Evolutionary conservation across 2,888 invertebrate species (phyloP), one percentile per base, ranked within the genome.

Genomic region (Polydrusus pterygomalis): DNA sequence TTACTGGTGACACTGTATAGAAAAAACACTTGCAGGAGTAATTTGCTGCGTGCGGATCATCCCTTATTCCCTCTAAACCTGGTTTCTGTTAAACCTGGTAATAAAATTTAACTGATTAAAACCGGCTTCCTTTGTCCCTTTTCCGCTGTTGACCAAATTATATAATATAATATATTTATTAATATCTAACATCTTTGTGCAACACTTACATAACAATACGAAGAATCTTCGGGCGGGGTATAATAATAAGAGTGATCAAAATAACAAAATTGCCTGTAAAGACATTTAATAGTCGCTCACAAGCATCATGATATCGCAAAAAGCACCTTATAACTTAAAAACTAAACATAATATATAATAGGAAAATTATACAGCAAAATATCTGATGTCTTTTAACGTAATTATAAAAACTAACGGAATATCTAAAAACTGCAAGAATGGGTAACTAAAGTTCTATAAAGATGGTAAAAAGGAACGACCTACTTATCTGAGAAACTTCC

Each of bases 331-430:
- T 43, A 6, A 49, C 60, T 60, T 47, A 64, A 0, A 63, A 20
- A 11, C 43, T 63, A 64, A 64, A 25, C 7, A 45, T 49, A 43
- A n/a, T 30, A n/a, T 30, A 30, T 64, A 63, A 64, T 47, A 64
- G 47, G 47, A 64, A 64, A 64, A 40, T 62, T 43, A 43, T 45
- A 63, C 62, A 45, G 62, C 20, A 38, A 43, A 63, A 47, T 64
- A 64, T 47, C 45, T 47, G 47, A 47, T 64, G 64, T 64, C 64
- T 64, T 64, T 63, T 64, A 64, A 64, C 47, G 47, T 64, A 64
- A 47, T 64, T 45, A 63, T 62, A 62, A 45, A 43, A 63, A 17
- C 62, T 63, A 45, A 20, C 58, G 17, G 17, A 30, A 40, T 64
- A 64, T 64, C 30, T 64, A 49, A 63, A 63, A 64, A 64, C 64